These are phyloP conservation scores for Phataginus tetradactyla DNA, from an alignment of 2,797 vertebrate genomes.

Conservation along the genomic window DNA sequence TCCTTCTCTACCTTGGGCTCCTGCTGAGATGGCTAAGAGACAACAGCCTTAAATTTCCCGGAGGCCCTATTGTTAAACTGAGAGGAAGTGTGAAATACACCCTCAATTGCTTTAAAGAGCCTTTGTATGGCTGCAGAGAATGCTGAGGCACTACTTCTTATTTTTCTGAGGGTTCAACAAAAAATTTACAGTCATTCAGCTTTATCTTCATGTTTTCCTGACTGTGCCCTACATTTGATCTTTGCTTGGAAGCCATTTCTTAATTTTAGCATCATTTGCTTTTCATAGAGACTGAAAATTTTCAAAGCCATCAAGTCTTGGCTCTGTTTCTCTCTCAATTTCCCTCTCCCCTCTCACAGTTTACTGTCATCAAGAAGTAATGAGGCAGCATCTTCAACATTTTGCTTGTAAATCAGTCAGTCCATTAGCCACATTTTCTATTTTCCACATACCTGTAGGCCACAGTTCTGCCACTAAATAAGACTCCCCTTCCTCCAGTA, in stretches of 20 bases:
- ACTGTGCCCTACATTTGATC: neutral
- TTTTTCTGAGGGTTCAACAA: neutral
- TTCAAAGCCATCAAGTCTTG: neutral
- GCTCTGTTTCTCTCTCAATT: neutral
- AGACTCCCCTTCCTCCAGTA: neutral
- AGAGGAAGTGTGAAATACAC: neutral
- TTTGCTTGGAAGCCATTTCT: neutral
- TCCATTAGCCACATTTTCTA: neutral
- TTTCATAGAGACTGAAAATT: neutral
- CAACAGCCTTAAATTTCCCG: neutral
- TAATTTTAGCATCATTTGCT: neutral
- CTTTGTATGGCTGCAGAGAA: neutral
- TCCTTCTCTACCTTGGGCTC: neutral
- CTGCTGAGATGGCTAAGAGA: neutral
- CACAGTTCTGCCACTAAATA: neutral
- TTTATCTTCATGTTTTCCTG: neutral
- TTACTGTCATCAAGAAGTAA: constrained; percentile 25
- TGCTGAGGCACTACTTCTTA: neutral
- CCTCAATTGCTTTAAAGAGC: neutral
- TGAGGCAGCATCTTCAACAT: neutral
- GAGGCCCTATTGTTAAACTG: neutral
- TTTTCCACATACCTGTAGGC: neutral
- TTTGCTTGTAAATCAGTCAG: neutral
- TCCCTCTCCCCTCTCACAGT: neutral
- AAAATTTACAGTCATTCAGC: neutral